Percentiles rank a stretch among this genome's conserved stretches.
phyloP scores from a whole-genome alignment of 2,888 invertebrate genomes.

The Caenorhabditis afra region DNA sequence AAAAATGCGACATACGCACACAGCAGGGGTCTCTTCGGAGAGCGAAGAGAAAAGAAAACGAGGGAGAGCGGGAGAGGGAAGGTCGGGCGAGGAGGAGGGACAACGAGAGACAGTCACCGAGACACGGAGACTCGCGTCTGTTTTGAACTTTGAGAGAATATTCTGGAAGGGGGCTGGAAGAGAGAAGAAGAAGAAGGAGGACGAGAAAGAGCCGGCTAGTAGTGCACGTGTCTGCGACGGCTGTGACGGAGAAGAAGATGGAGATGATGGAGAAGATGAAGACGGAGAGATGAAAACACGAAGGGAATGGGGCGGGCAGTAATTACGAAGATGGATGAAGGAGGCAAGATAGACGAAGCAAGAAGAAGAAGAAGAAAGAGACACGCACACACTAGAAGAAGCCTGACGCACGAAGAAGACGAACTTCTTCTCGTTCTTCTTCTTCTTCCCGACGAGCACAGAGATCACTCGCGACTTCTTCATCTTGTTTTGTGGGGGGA shows the following conservation, averaged over 20 bases:
- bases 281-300: conserved; percentile 22
- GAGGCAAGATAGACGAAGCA: background rate
- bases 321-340: conserved; percentile 41
- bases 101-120: conserved; percentile 7
- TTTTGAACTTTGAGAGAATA: conserved; percentile 2
- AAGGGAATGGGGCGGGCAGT: conserved; percentile 14
- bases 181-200: background rate
- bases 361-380: conserved; percentile 14
- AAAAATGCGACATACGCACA: conserved; percentile 26
- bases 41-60: conserved; percentile 6
- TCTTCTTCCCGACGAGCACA: background rate
- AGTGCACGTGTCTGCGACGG: conserved; percentile 9
- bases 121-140: background rate
- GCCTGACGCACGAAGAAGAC: conserved; percentile 16
- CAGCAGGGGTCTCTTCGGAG: conserved; percentile 15
- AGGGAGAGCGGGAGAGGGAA: conserved; percentile 11
- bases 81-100: conserved; percentile 5
- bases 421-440: no score
- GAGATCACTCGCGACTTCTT: background rate
- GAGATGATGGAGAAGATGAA: conserved; percentile 9
- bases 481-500: conserved; percentile 6
- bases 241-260: conserved; percentile 3
- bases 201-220: no score
- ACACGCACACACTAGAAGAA: conserved; percentile 27
- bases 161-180: conserved; percentile 15